Base-by-base conservation (phyloP, 2,797 vertebrate species). In the Protosalanx chinensis region DNA sequence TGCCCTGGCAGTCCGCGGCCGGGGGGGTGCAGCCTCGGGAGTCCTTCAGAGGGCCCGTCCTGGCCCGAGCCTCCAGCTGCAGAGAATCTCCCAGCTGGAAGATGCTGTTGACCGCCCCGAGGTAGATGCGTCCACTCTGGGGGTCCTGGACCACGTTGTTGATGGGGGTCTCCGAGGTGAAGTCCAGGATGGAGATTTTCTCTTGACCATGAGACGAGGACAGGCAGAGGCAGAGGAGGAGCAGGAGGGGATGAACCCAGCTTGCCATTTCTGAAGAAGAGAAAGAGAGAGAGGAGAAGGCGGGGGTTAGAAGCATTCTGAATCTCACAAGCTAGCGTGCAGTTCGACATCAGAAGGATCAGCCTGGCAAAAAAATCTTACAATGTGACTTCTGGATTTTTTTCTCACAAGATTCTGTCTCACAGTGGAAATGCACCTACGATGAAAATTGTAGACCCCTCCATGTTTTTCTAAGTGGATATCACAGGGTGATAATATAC, bases 71-170 rank as follows among this genome's bases (percentile, higher is more conserved):
- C 78, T 92, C 81, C 67, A 81, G 65, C 0, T n/a, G 64, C 56
- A 99, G 91, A 4, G 88, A 84, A 0, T 90, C 79, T 7, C 88
- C 89, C 65, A 98, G 90, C 83, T 98, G 97, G 86, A 91, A 93
- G 63, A 99, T 90, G 4, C 73, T 76, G 76, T 98, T 96, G 85
- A 97, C 91, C 0, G 96, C 95, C 18, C 97, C 97, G 78, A 96
- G 81, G 76, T 98, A 99, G 73, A 98, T 91, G 60, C 90, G 91
- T 0, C 95, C 95, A 0, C 94, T 95, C n/a, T 81, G 82, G 0
- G 81, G 83, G 84, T 94, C 91, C 82, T 91, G 92, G 33, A 88
- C 90, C 75, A 93, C 91, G 72, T 93, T 94, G 84, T 92, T 92
- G 70, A 93, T 93, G 72, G 49, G 23, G 1, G 81, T 91, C 18